Evolutionary conservation across 2,113 vertebrate genomes (phyloP).

Genomic region (Xenus cinereus): DNA sequence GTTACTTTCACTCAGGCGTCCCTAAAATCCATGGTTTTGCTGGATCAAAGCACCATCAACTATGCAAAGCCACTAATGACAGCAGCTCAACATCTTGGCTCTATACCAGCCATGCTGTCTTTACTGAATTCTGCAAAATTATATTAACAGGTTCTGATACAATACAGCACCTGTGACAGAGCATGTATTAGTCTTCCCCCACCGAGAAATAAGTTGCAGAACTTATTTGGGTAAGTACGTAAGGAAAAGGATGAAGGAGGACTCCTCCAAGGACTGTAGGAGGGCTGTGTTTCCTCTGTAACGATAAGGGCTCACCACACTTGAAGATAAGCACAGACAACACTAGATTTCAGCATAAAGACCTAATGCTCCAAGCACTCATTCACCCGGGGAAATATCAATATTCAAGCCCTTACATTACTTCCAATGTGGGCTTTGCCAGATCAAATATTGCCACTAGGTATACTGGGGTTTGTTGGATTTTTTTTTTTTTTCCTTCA

Average conservation of each 20-base stretch:
- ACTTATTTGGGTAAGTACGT: neutral
- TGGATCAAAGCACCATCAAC: neutral
- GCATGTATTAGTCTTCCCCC: neutral
- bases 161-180: neutral
- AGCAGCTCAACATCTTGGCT: rapidly evolving
- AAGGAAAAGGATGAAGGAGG: neutral
- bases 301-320: neutral
- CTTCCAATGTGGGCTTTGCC: neutral
- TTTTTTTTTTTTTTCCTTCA: neutral
- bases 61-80: neutral
- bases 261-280: neutral
- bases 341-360: neutral
- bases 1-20: neutral
- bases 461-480: neutral
- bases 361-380: neutral
- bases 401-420: neutral
- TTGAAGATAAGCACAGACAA: neutral
- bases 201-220: neutral
- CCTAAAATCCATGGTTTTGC: neutral
- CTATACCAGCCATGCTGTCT: neutral
- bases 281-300: neutral
- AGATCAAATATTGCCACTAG: neutral
- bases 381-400: neutral
- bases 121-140: neutral
- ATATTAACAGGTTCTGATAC: neutral